phyloP scores from a whole-genome alignment of 2,113 vertebrate species.

The Hiodon tergisus region DNA sequence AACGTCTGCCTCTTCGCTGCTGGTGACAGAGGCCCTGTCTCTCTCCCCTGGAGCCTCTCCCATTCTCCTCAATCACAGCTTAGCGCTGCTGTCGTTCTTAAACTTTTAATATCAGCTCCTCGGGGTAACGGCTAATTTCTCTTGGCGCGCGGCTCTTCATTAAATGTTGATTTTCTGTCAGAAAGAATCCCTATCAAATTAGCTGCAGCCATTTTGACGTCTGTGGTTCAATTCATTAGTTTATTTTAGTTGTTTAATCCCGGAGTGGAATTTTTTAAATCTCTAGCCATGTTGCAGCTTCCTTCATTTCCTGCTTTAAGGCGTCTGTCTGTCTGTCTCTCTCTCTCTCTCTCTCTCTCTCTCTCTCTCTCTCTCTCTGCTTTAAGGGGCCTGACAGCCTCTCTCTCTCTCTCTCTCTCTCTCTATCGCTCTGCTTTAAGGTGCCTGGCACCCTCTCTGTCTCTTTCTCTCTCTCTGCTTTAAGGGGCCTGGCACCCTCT shows the following conservation, averaged over 20 bases:
- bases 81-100: conserved; percentile 60
- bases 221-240: conserved; percentile 40
- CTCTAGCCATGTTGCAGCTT: conserved; percentile 39
- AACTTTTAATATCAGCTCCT: conserved; percentile 61
- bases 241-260: conserved; percentile 43
- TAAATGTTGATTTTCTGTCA: conserved; percentile 92
- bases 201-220: conserved; percentile 67
- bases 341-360: neutral
- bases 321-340: neutral
- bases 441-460: too few species aligned
- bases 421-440: too few species aligned
- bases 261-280: conserved; percentile 31
- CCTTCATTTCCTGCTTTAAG: neutral
- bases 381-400: too few species aligned
- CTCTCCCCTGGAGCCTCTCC: conserved; percentile 42
- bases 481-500: too few species aligned
- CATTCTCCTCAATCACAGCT: conserved; percentile 46
- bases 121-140: conserved; percentile 63
- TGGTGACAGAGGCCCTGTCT: too few species aligned
- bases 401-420: too few species aligned
- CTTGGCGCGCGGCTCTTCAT: conserved; percentile 72
- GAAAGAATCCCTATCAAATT: conserved; percentile 75
- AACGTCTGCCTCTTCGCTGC: neutral
- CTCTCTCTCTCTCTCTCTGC: too few species aligned
- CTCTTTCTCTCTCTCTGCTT: too few species aligned